phyloP scores from a whole-genome alignment of 2,888 invertebrate species.

The Petrolisthes cinctipes region DNA sequence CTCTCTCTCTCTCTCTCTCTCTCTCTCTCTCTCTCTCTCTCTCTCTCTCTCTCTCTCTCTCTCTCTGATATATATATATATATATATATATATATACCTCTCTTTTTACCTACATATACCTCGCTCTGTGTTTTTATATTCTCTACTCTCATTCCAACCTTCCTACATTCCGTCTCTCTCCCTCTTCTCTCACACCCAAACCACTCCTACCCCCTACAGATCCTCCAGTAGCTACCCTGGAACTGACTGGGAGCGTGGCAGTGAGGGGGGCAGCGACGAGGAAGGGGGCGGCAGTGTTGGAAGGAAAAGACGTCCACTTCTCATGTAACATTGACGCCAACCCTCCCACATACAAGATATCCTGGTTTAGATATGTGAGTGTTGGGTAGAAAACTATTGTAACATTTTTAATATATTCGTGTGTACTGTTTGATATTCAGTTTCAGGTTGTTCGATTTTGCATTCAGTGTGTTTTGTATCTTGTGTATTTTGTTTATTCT shows the following conservation, averaged over 20 bases:
- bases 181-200: background rate
- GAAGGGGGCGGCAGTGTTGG: background rate
- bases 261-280: background rate
- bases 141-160: background rate
- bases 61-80: background rate
- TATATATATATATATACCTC: background rate
- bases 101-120: background rate
- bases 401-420: too few species aligned
- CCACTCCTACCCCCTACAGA: background rate
- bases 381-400: background rate
- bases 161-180: background rate
- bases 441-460: too few species aligned
- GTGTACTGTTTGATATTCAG: too few species aligned
- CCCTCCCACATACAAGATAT: conserved; percentile 22
- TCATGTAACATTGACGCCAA: conserved; percentile 22
- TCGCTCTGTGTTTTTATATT: background rate
- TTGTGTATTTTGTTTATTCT: too few species aligned
- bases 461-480: too few species aligned
- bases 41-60: background rate
- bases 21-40: conserved; percentile 1
- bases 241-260: background rate
- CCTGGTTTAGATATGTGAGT: conserved; percentile 4
- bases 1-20: background rate
- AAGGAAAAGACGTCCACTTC: conserved; percentile 6
- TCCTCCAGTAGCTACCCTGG: conserved; percentile 9